Evolutionary conservation across 1,140 invertebrate species (phyloP).

Genomic region (Megathymus violae): DNA sequence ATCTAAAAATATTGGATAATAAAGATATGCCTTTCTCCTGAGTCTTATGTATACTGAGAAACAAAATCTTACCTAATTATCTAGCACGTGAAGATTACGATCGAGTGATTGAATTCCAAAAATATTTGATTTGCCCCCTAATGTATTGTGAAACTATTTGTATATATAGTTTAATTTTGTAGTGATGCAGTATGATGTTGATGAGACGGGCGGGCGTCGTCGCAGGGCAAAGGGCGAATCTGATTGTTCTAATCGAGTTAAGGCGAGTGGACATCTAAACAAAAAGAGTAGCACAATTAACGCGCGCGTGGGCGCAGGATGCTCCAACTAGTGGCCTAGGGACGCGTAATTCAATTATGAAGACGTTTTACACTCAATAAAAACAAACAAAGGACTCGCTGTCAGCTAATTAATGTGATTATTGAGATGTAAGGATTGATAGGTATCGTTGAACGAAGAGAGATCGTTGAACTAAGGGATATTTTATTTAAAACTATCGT

Average conservation of each 20-base stretch:
- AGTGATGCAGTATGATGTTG: slow-evolving; percentile 36
- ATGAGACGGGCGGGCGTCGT: slow-evolving; percentile 57
- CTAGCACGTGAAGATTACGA: no score
- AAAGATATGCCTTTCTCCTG: no score
- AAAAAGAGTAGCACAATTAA: slow-evolving; percentile 79
- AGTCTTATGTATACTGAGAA: no score
- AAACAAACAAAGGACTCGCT: slow-evolving; percentile 49
- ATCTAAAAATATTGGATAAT: no score
- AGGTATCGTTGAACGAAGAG: no score
- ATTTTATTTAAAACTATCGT: no score
- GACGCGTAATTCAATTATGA: slow-evolving; percentile 65
- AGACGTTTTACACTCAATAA: slow-evolving; percentile 50
- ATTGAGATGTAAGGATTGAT: slow-evolving; percentile 29
- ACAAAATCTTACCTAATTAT: no score
- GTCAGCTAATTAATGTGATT: slow-evolving; percentile 31
- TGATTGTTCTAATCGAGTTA: slow-evolving; percentile 81
- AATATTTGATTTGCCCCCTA: no score
- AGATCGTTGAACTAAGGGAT: no score
- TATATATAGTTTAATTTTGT: neutral
- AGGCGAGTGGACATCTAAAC: slow-evolving; percentile 67
- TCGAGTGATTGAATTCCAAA: no score
- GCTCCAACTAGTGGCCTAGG: slow-evolving; percentile 64
- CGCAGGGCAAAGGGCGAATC: slow-evolving; percentile 71
- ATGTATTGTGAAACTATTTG: no score
- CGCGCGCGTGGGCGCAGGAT: slow-evolving; percentile 72